phyloP scores from a whole-genome alignment of 2,113 vertebrate species.

The Hassar affinis region DNA sequence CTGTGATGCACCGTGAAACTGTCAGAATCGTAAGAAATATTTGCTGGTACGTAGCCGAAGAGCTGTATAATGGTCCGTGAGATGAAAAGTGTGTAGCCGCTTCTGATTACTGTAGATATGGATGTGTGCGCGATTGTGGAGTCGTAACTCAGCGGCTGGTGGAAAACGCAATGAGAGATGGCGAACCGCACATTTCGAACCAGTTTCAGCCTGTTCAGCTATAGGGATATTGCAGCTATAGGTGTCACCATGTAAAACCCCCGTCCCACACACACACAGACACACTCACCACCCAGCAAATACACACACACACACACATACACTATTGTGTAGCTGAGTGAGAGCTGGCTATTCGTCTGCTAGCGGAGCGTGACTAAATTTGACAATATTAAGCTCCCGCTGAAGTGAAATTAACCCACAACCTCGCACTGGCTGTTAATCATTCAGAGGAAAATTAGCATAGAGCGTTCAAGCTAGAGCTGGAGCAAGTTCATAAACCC shows the following conservation, averaged over 20 bases:
- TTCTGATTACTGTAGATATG: not conserved
- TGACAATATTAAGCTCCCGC: slow-evolving; percentile 46
- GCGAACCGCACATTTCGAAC: not conserved
- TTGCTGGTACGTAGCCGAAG: not conserved
- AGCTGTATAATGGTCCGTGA: not conserved
- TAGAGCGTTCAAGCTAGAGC: slow-evolving; percentile 27
- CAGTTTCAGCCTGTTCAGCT: slow-evolving; percentile 25
- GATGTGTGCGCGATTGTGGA: not conserved
- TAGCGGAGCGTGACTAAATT: slow-evolving; percentile 39
- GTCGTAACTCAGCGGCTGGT: not conserved
- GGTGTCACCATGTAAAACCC: not conserved
- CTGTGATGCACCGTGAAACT: no score
- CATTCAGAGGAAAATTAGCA: slow-evolving; percentile 31
- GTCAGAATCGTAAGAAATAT: no score
- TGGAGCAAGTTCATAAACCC: not conserved
- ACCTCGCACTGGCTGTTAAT: slow-evolving; percentile 40
- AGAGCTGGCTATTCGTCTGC: slow-evolving; percentile 34
- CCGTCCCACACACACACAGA: not conserved
- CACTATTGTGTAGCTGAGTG: not conserved
- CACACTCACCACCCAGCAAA: not conserved
- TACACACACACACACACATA: not conserved
- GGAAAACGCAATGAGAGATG: slow-evolving; percentile 2
- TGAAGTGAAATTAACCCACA: slow-evolving; percentile 40
- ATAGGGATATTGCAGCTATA: slow-evolving; percentile 8
- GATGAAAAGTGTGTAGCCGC: slow-evolving; percentile 13